Conservation (phyloP, 2,888 invertebrate genomes). For the Gryllus longicercus region DNA sequence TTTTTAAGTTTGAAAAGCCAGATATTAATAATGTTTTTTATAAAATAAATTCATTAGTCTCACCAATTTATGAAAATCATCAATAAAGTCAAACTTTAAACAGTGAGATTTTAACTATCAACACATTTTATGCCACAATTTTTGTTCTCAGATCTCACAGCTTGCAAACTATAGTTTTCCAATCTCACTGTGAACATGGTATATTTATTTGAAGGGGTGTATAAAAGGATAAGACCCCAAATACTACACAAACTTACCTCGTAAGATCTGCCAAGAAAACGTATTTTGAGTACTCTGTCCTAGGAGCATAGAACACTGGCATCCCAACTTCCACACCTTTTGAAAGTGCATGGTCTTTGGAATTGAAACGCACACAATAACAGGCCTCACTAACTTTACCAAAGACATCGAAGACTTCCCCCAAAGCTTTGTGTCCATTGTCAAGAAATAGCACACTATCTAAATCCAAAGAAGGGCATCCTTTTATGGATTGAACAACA, state of each 20-base stretch:
- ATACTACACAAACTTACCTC: conserved; percentile 53
- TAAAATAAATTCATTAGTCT: too few relatives aligned
- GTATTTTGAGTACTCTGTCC: conserved; percentile 68
- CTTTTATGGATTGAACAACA: conserved; percentile 67
- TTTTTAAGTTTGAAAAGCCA: too few relatives aligned
- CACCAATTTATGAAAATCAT: too few relatives aligned
- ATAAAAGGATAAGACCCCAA: too few relatives aligned
- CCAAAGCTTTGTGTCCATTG: conserved; percentile 68
- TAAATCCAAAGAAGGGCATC: conserved; percentile 74
- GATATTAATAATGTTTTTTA: too few relatives aligned
- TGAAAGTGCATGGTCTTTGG: conserved; percentile 66
- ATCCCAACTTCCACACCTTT: conserved; percentile 64
- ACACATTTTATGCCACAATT: too few relatives aligned
- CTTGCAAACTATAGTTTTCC: too few relatives aligned
- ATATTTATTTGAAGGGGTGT: too few relatives aligned
- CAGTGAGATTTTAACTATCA: too few relatives aligned
- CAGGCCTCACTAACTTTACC: conserved; percentile 81
- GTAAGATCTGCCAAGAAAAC: conserved; percentile 71
- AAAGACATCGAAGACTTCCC: conserved; percentile 86
- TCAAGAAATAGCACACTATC: conserved; percentile 85
- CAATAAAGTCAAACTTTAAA: too few relatives aligned
- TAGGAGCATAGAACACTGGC: conserved; percentile 79
- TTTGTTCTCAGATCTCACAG: too few relatives aligned
- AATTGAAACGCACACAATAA: conserved; percentile 90
- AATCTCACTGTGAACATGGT: too few relatives aligned